These are phyloP conservation scores for Phasia obesa DNA, from an alignment of 2,888 invertebrate genomes.

Conservation along the genomic window DNA sequence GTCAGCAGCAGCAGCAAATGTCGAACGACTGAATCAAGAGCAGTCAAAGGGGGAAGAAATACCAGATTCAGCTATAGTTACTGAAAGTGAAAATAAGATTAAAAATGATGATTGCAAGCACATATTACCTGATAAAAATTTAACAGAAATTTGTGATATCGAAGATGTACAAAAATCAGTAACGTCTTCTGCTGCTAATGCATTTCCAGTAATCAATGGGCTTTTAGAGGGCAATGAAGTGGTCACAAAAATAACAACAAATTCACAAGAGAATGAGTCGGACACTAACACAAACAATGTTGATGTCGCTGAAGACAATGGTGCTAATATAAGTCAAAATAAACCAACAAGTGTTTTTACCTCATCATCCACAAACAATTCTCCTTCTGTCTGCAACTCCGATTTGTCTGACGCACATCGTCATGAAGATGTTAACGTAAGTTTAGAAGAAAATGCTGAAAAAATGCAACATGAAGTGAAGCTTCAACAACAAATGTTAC, in stretches of 20 bases:
- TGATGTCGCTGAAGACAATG: slow-evolving; percentile 41
- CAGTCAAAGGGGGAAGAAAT: slow-evolving; percentile 7
- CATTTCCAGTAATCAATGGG: background rate
- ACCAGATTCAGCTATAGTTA: background rate
- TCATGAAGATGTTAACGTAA: background rate
- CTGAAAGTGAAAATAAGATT: background rate
- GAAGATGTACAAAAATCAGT: slow-evolving; percentile 60
- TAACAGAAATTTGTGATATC: background rate
- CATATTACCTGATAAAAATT: slow-evolving; percentile 16
- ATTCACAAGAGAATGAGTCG: slow-evolving; percentile 39
- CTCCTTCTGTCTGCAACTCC: slow-evolving; percentile 66
- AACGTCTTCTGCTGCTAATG: background rate
- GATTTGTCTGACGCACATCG: slow-evolving; percentile 65
- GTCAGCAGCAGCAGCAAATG: slow-evolving; percentile 42
- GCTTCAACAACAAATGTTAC: slow-evolving; percentile 74
- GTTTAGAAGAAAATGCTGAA: background rate
- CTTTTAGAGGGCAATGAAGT: slow-evolving; percentile 6
- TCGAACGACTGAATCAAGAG: background rate
- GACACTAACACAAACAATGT: slow-evolving; percentile 40
- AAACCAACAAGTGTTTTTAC: slow-evolving; percentile 46
- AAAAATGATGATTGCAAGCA: background rate
- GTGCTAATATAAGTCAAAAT: slow-evolving; percentile 58
- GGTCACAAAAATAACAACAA: slow-evolving; percentile 42
- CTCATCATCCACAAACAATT: slow-evolving; percentile 37
- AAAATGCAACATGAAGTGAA: slow-evolving; percentile 23